These are phyloP conservation scores for Psammodynastes pulverulentus DNA, from an alignment of 2,113 vertebrate species.

Conservation along the genomic window DNA sequence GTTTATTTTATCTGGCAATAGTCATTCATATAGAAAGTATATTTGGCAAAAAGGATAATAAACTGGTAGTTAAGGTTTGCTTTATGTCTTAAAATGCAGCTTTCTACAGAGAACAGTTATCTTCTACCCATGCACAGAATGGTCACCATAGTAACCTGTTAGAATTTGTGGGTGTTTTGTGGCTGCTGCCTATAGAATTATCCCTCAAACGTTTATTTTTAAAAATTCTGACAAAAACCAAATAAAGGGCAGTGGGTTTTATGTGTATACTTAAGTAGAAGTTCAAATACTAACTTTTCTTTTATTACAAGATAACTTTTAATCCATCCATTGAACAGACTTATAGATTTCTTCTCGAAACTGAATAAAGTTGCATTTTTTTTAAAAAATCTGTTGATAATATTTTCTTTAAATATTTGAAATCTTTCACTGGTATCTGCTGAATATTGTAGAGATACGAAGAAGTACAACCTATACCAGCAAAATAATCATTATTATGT, in stretches of 20 bases:
- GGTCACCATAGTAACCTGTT: constrained; percentile 62
- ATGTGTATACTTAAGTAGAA: not conserved
- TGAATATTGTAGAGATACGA: not conserved
- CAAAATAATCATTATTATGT: not conserved
- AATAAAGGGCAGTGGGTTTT: not conserved
- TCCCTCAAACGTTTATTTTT: constrained; percentile 25
- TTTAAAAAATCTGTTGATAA: not conserved
- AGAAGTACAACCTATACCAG: not conserved
- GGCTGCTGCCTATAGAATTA: constrained; percentile 40
- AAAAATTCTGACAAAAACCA: not conserved
- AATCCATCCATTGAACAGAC: too few species aligned
- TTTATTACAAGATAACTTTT: not conserved
- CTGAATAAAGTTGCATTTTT: not conserved
- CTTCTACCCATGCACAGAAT: constrained; percentile 61
- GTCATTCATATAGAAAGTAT: constrained; percentile 38
- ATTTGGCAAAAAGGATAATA: constrained; percentile 39
- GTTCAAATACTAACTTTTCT: not conserved
- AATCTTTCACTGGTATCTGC: not conserved
- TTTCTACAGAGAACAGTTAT: constrained; percentile 55
- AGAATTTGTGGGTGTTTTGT: constrained; percentile 51
- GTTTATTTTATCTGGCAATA: constrained; percentile 50
- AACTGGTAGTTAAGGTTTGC: constrained; percentile 54
- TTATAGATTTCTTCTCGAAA: not conserved
- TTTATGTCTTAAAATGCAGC: constrained; percentile 56
- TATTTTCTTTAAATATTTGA: not conserved